Evolutionary conservation across 2,888 invertebrate genomes (phyloP).

Genomic region (Nemapogon koenigi): DNA sequence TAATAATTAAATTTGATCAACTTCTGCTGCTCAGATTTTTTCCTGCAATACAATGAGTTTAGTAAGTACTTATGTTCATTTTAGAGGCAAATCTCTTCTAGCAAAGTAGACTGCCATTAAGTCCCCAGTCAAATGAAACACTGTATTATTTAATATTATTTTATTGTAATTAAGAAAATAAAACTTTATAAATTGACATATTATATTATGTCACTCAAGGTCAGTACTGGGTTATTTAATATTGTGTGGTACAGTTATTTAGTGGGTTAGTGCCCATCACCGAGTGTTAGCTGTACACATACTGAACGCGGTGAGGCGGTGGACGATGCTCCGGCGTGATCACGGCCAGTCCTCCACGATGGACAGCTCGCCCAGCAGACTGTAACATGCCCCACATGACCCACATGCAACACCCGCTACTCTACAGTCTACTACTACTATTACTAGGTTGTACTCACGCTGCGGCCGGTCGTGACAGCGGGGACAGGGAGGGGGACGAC

Average conservation of each 20-base stretch:
- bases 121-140: no score
- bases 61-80: no score
- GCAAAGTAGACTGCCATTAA: no score
- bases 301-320: background rate
- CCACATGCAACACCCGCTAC: constrained; percentile 27
- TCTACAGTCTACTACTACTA: constrained; percentile 12
- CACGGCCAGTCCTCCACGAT: constrained; percentile 55
- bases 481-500: constrained; percentile 54
- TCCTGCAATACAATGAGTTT: no score
- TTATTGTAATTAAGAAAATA: no score
- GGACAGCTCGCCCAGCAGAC: constrained; percentile 58
- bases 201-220: background rate
- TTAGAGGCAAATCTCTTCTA: no score
- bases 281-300: constrained; percentile 9
- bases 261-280: background rate
- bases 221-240: background rate
- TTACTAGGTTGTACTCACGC: constrained; percentile 35
- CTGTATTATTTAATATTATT: no score
- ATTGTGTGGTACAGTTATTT: background rate
- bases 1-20: no score
- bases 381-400: constrained; percentile 56
- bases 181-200: no score
- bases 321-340: constrained; percentile 13
- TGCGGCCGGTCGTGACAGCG: constrained; percentile 37
- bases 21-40: no score